These are phyloP conservation scores for Dipodomys ordii DNA, from an alignment of 2,113 vertebrate genomes.

Conservation along the genomic window DNA sequence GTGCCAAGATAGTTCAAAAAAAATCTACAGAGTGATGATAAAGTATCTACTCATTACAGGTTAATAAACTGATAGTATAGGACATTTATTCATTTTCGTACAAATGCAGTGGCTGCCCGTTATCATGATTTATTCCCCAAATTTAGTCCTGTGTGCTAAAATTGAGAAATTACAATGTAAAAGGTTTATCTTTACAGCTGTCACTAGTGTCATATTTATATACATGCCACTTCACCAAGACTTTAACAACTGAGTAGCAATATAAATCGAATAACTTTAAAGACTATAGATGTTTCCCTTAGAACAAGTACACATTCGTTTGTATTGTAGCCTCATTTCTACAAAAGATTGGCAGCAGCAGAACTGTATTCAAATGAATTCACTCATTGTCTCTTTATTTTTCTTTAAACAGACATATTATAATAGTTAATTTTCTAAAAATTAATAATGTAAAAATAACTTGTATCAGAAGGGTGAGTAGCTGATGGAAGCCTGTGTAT, in stretches of 20 bases:
- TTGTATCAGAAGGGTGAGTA: constrained; percentile 36
- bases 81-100: constrained; percentile 73
- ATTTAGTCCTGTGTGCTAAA: constrained; percentile 65
- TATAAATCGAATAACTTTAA: constrained; percentile 75
- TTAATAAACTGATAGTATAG: constrained; percentile 75
- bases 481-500: neutral
- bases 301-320: constrained; percentile 52
- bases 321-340: constrained; percentile 65
- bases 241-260: constrained; percentile 62
- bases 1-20: constrained; percentile 61
- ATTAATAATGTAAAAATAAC: constrained; percentile 47
- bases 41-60: constrained; percentile 72
- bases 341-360: constrained; percentile 20
- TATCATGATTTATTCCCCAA: constrained; percentile 76
- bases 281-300: constrained; percentile 69
- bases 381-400: neutral
- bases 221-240: neutral
- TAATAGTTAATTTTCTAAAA: constrained; percentile 24
- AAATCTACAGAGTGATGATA: constrained; percentile 74
- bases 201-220: constrained; percentile 69
- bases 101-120: constrained; percentile 68
- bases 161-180: constrained; percentile 47
- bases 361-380: constrained; percentile 41
- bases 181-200: constrained; percentile 77
- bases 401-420: neutral